These are phyloP conservation scores for Meriones unguiculatus DNA, from an alignment of 2,113 vertebrate species.

Conservation along the genomic window DNA sequence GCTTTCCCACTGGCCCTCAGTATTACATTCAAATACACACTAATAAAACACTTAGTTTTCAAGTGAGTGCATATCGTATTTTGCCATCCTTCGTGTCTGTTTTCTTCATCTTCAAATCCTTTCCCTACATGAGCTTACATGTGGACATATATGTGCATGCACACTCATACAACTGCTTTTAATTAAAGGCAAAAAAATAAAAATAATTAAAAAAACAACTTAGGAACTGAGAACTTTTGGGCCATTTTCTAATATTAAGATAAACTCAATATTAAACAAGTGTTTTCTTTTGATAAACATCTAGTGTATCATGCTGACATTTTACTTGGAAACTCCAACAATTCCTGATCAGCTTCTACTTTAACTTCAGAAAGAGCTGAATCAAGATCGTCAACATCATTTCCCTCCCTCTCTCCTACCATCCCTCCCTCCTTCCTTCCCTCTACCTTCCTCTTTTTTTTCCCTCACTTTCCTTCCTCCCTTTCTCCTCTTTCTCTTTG, in stretches of 20 bases:
- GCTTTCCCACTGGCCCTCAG: too few species aligned
- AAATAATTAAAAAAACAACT: too few species aligned
- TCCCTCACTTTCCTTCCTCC: background rate
- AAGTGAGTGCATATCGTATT: background rate
- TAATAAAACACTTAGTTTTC: background rate
- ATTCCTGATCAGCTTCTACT: constrained; percentile 18
- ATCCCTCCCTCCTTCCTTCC: background rate
- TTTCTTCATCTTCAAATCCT: background rate
- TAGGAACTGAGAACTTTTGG: background rate
- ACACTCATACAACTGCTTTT: background rate
- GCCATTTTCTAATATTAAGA: constrained; percentile 15
- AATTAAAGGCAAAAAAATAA: background rate
- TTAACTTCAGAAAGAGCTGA: background rate
- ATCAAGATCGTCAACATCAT: background rate
- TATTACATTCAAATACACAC: background rate
- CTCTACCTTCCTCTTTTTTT: background rate
- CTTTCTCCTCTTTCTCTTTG: background rate
- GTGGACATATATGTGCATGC: background rate
- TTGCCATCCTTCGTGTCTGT: background rate
- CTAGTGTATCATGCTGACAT: background rate
- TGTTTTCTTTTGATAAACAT: background rate
- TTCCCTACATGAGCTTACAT: background rate
- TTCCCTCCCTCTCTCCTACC: background rate
- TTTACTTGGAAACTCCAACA: background rate
- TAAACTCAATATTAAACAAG: background rate